phyloP scores from a whole-genome alignment of 92 coral and sea anemone species.

The Zoanthus sociatus region DNA sequence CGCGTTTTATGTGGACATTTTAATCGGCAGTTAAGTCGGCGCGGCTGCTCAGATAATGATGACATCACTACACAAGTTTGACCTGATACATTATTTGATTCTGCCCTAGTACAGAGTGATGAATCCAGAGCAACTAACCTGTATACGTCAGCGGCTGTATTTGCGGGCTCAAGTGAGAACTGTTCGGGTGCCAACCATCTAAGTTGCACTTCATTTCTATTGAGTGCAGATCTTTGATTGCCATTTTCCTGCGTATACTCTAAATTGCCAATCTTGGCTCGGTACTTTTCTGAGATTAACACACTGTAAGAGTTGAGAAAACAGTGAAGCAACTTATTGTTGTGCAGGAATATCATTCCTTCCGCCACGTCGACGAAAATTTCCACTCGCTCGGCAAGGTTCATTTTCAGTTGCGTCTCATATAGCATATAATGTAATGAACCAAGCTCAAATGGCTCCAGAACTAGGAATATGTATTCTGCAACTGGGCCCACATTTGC shows the following conservation, averaged over 20 bases:
- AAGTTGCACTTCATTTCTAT: conserved; percentile 50
- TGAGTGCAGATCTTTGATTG: conserved; percentile 4
- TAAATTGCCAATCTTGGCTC: conserved; percentile 76
- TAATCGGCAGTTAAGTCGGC: too few relatives aligned
- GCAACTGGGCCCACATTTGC: conserved; percentile 70
- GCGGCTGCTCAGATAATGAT: too few relatives aligned
- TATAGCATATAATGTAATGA: conserved; percentile 75
- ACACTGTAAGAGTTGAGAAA: conserved; percentile 84
- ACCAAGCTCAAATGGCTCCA: conserved; percentile 79
- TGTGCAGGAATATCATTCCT: conserved; percentile 81
- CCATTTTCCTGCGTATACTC: conserved; percentile 72
- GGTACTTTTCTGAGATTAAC: conserved; percentile 51
- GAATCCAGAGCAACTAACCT: conserved; percentile 52
- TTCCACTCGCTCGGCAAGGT: conserved; percentile 58
- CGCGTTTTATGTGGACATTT: too few relatives aligned
- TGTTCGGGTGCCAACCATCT: conserved; percentile 88
- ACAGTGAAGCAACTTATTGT: conserved; percentile 75
- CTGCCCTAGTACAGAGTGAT: not conserved
- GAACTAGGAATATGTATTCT: conserved; percentile 66
- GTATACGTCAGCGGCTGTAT: conserved; percentile 68
- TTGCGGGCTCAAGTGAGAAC: conserved; percentile 64
- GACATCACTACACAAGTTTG: too few relatives aligned
- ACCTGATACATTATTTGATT: not conserved
- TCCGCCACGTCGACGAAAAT: conserved; percentile 77
- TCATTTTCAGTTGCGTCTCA: conserved; percentile 66